A percentile compares a stretch with the other conserved stretches of the same genome.
Evolutionary conservation across 2,113 vertebrate species (phyloP).

Genomic region (Otocyon megalotis): DNA sequence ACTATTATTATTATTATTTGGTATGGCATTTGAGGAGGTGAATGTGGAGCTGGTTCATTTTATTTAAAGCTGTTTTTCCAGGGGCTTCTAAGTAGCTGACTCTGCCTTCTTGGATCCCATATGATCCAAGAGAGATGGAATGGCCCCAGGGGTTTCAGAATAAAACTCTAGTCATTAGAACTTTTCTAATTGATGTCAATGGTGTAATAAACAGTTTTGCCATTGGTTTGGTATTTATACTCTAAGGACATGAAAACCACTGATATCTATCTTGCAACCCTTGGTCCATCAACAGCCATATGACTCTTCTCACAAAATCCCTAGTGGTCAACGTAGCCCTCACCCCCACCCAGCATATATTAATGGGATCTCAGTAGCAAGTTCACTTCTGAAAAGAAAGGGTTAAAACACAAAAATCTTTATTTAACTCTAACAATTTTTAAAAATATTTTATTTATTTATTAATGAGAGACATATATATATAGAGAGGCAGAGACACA

Average conservation of each 20-base stretch:
- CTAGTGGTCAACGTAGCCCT: background rate
- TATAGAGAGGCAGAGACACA: too few relatives aligned
- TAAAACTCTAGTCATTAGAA: background rate
- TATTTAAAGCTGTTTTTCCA: background rate
- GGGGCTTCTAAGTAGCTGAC: background rate
- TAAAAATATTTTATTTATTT: too few relatives aligned
- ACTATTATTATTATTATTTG: background rate
- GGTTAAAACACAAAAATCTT: background rate
- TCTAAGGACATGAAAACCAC: conserved; percentile 19
- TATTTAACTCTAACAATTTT: background rate
- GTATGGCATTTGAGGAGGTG: background rate
- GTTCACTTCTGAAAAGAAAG: background rate
- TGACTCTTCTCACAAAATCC: background rate
- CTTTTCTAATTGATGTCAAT: background rate
- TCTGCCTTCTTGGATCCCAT: background rate
- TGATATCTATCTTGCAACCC: background rate
- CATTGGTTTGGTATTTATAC: background rate
- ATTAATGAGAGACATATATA: too few relatives aligned
- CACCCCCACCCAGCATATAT: too few relatives aligned
- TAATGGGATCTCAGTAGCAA: background rate
- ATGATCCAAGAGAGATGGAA: background rate
- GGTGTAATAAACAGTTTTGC: background rate
- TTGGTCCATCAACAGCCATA: background rate
- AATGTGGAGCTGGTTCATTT: background rate
- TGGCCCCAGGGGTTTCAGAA: background rate